A percentile compares a stretch with the other conserved stretches of the same genome.
Conservation (phyloP, 2,113 vertebrate genomes). For the Alligator mississippiensis region DNA sequence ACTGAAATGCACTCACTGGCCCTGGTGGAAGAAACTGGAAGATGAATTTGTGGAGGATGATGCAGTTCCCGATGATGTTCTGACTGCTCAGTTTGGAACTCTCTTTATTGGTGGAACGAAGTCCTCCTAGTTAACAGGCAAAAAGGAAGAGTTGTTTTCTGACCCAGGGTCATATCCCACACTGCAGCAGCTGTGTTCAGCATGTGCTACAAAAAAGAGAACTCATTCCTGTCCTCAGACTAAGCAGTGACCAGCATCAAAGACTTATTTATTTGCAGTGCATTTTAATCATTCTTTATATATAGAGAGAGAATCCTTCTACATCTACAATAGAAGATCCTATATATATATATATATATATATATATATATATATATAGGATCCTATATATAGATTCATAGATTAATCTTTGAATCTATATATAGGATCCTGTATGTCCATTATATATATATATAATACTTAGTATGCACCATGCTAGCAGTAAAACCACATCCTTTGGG, state of each 20-base stretch:
- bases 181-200: neutral
- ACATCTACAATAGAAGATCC: too few species aligned
- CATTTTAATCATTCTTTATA: neutral
- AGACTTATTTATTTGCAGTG: neutral
- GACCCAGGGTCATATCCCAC: neutral
- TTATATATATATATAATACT: too few species aligned
- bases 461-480: neutral
- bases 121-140: constrained; percentile 53
- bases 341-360: too few species aligned
- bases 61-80: constrained; percentile 69
- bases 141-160: neutral
- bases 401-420: too few species aligned
- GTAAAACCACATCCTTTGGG: neutral
- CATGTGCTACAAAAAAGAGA: neutral
- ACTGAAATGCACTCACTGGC: constrained; percentile 82
- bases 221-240: neutral
- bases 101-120: constrained; percentile 84
- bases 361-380: too few species aligned
- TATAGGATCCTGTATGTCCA: too few species aligned
- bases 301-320: too few species aligned
- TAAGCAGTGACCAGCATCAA: constrained; percentile 8
- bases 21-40: constrained; percentile 93
- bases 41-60: constrained; percentile 77
- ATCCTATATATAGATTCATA: too few species aligned
- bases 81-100: constrained; percentile 82